phyloP scores from a whole-genome alignment of 2,113 vertebrate genomes.

The Malurus cyaneus region DNA sequence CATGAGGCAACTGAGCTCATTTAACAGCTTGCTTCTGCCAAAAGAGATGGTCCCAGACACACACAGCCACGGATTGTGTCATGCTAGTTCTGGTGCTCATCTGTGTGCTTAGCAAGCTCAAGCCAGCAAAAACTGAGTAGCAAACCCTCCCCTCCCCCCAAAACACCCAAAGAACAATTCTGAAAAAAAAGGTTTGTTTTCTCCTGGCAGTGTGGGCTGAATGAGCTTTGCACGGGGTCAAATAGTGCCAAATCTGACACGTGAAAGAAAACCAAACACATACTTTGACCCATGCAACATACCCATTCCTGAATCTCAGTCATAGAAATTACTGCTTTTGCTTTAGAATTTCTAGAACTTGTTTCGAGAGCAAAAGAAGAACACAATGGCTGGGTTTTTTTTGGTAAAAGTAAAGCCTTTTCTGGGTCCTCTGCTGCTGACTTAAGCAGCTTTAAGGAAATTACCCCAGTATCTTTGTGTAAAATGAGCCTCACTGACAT shows the following conservation, averaged over 20 bases:
- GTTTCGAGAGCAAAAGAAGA: neutral
- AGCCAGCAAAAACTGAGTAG: neutral
- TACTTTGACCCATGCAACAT: neutral
- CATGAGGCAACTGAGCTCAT: conserved; percentile 46
- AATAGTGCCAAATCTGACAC: neutral
- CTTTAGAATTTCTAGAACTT: neutral
- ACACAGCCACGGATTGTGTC: neutral
- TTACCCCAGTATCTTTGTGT: neutral
- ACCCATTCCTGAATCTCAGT: neutral
- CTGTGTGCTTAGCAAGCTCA: neutral
- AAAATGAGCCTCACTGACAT: neutral
- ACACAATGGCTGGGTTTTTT: neutral
- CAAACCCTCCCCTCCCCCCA: accelerated
- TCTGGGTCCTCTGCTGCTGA: neutral
- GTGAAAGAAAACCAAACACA: neutral
- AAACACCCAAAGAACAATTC: neutral
- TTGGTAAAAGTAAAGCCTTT: neutral
- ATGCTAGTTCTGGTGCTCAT: neutral
- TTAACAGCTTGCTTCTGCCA: conserved; percentile 30
- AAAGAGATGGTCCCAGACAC: neutral
- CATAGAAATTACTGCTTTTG: neutral
- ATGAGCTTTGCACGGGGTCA: neutral
- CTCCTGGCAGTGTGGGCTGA: neutral
- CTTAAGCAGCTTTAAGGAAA: neutral
- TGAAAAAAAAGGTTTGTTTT: neutral